Conservation (phyloP, 2,797 vertebrate genomes). For the Paratrypauchen microcephalus region DNA sequence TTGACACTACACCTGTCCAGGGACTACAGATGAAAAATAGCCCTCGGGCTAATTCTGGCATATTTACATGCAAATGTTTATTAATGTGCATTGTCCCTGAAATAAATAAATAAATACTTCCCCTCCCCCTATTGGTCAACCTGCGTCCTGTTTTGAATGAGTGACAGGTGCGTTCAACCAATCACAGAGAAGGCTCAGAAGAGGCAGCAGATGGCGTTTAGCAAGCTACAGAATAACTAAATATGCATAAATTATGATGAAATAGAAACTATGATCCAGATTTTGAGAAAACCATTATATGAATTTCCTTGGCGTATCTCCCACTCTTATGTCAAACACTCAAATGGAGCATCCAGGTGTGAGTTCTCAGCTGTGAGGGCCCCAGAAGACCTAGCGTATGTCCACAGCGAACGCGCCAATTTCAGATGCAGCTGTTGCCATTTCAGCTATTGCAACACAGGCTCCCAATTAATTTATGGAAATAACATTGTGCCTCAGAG, state of each 20-base stretch:
- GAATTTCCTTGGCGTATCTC: background rate
- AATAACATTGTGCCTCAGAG: conserved; percentile 42
- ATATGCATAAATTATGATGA: background rate
- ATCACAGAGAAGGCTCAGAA: background rate
- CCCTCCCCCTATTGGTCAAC: background rate
- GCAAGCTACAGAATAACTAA: background rate
- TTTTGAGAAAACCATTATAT: background rate
- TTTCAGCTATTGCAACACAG: conserved; percentile 34
- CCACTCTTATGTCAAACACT: conserved; percentile 22
- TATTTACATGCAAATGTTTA: no score
- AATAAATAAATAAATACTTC: no score
- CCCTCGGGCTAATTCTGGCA: no score
- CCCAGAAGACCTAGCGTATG: conserved; percentile 55
- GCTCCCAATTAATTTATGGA: conserved; percentile 51
- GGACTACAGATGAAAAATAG: no score
- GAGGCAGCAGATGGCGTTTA: background rate
- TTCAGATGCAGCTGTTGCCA: conserved; percentile 32
- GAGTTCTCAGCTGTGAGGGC: conserved; percentile 51
- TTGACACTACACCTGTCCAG: no score
- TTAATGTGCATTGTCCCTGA: no score
- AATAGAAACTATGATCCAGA: background rate
- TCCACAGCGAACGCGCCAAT: conserved; percentile 38
- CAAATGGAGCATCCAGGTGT: conserved; percentile 55
- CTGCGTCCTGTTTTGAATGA: background rate
- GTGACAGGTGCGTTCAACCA: background rate